Conservation (phyloP, 1,140 invertebrate genomes). For the Caenorhabditis brenneri region DNA sequence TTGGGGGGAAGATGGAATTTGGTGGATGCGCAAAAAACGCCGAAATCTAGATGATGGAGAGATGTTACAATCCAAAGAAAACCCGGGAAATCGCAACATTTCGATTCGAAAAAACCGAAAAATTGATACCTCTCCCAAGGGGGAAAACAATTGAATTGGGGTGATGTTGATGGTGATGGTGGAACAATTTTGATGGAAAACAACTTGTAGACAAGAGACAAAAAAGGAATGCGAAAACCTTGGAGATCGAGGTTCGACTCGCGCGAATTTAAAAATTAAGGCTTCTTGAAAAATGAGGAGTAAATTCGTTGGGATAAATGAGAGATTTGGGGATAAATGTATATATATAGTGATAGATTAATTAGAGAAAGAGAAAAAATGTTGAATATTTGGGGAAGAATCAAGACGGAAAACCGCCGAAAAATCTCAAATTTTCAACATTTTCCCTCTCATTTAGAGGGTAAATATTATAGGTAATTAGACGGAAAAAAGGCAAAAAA, state of each 20-base stretch:
- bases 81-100: neutral
- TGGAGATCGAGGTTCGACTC: conserved; percentile 30
- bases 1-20: neutral
- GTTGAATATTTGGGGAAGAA: neutral
- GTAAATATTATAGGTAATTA: neutral
- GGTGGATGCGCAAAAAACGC: conserved; percentile 4
- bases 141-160: no score
- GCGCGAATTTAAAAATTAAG: conserved; percentile 40
- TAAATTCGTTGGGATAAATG: neutral
- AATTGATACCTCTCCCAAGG: neutral
- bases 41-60: neutral
- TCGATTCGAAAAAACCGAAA: neutral
- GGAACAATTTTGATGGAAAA: no score
- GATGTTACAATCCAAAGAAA: neutral
- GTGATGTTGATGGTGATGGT: no score
- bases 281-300: neutral
- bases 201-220: neutral
- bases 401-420: no score
- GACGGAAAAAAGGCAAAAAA: neutral
- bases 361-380: neutral
- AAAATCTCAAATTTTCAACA: neutral
- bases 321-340: neutral
- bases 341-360: neutral
- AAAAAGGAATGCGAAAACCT: conserved; percentile 27
- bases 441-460: neutral